Conservation (phyloP, 2,888 invertebrate species). For the Dynastes grantii region DNA sequence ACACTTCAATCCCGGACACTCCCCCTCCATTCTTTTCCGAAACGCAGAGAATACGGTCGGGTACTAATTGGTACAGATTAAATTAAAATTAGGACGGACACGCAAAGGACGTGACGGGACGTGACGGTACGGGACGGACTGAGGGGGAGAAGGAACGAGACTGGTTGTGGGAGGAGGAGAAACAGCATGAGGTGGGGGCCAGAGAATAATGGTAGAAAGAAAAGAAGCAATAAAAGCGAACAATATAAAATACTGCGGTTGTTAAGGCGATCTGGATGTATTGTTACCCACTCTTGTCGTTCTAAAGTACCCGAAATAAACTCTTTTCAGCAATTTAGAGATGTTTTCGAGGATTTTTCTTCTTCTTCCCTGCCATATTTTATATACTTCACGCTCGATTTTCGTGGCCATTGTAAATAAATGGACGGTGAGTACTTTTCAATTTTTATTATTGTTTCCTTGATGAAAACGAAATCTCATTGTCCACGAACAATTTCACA, state of each 20-base stretch:
- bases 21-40: not conserved
- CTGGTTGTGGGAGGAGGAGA: not conserved
- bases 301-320: slow-evolving; percentile 53
- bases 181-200: not conserved
- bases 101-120: too few relatives aligned
- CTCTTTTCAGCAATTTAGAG: slow-evolving; percentile 51
- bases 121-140: not conserved
- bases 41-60: not conserved
- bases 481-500: too few relatives aligned
- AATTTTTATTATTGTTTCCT: too few relatives aligned
- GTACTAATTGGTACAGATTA: slow-evolving; percentile 35
- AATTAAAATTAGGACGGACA: slow-evolving; percentile 40
- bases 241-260: slow-evolving; percentile 41
- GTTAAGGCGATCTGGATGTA: slow-evolving; percentile 51
- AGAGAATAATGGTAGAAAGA: slow-evolving; percentile 1
- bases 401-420: slow-evolving; percentile 10
- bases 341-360: slow-evolving; percentile 48
- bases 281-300: slow-evolving; percentile 53
- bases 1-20: slow-evolving; percentile 22
- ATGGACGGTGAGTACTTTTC: not conserved
- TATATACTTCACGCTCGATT: slow-evolving; percentile 23
- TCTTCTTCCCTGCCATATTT: slow-evolving; percentile 42
- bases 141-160: not conserved
- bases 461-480: too few relatives aligned
- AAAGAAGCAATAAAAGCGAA: slow-evolving; percentile 35